A percentile compares a stretch with the other conserved stretches of the same genome.
phyloP scores from a whole-genome alignment of 2,113 vertebrate genomes.

The Rynchops niger region DNA sequence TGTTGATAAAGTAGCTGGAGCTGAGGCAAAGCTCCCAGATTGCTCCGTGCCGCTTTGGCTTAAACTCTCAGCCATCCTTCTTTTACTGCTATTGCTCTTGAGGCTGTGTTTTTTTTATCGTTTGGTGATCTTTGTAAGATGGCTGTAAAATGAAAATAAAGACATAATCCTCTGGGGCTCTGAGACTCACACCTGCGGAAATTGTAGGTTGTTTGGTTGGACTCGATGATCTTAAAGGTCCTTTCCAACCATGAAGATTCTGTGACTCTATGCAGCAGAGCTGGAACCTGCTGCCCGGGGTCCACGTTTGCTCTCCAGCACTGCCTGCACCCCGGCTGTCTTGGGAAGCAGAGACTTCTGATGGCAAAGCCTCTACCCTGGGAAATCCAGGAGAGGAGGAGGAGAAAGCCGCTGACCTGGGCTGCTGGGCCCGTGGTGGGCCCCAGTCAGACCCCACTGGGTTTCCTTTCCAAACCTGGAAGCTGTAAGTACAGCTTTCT shows the following conservation, averaged over 20 bases:
- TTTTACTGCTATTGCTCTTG: neutral
- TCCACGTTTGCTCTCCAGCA: neutral
- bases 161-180: neutral
- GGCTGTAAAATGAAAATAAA: neutral
- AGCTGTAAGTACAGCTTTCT: neutral
- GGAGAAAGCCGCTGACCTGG: neutral
- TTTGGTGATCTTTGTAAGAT: neutral
- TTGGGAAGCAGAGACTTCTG: neutral
- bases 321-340: neutral
- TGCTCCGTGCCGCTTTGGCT: neutral
- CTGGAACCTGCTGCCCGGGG: neutral
- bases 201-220: too few relatives aligned
- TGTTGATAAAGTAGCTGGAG: neutral
- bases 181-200: neutral
- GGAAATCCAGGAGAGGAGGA: neutral
- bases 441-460: accelerated
- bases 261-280: too few relatives aligned
- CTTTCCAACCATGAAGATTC: too few relatives aligned
- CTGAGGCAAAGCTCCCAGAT: neutral
- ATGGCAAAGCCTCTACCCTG: neutral
- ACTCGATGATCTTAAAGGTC: too few relatives aligned
- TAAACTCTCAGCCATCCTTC: too few relatives aligned
- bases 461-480: neutral
- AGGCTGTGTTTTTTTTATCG: neutral
- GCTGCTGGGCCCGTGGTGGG: accelerated